A percentile compares a stretch with the other conserved stretches of the same genome.
phyloP scores from a whole-genome alignment of 2,888 invertebrate genomes.

The Salpingus planirostris region DNA sequence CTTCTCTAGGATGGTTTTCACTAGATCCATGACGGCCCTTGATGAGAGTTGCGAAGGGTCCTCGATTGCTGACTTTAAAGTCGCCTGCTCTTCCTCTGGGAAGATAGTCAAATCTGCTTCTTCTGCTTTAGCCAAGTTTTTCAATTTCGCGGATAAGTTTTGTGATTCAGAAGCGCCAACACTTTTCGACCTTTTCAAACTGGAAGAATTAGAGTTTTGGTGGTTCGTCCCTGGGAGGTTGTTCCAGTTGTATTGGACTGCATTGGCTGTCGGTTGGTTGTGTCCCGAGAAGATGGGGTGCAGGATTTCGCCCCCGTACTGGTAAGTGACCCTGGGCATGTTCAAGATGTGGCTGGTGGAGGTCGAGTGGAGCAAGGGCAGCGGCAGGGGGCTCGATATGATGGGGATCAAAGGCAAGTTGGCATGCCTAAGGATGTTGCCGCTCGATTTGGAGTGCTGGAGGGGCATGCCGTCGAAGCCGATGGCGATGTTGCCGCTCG shows the following conservation, averaged over 20 bases:
- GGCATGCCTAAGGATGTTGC: slow-evolving; percentile 64
- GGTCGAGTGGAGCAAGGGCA: slow-evolving; percentile 48
- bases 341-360: slow-evolving; percentile 56
- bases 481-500: slow-evolving; percentile 34
- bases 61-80: slow-evolving; percentile 67
- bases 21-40: slow-evolving; percentile 74
- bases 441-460: slow-evolving; percentile 47
- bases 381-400: slow-evolving; percentile 24
- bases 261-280: slow-evolving; percentile 15
- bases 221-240: slow-evolving; percentile 15
- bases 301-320: slow-evolving; percentile 32
- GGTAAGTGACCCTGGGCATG: slow-evolving; percentile 52
- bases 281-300: slow-evolving; percentile 43
- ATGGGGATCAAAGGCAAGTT: slow-evolving; percentile 32
- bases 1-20: slow-evolving; percentile 70
- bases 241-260: slow-evolving; percentile 26
- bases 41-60: slow-evolving; percentile 72
- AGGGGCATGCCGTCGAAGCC: slow-evolving; percentile 31
- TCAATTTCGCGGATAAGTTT: slow-evolving; percentile 57
- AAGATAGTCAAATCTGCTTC: slow-evolving; percentile 70
- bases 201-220: slow-evolving; percentile 3
- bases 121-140: slow-evolving; percentile 57
- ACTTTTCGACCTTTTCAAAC: slow-evolving; percentile 74
- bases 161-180: slow-evolving; percentile 67
- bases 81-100: slow-evolving; percentile 61